Evolutionary conservation across 1,140 invertebrate genomes (phyloP), one percentile per base, ranked within the genome.

Genomic region (Radopholus similis): DNA sequence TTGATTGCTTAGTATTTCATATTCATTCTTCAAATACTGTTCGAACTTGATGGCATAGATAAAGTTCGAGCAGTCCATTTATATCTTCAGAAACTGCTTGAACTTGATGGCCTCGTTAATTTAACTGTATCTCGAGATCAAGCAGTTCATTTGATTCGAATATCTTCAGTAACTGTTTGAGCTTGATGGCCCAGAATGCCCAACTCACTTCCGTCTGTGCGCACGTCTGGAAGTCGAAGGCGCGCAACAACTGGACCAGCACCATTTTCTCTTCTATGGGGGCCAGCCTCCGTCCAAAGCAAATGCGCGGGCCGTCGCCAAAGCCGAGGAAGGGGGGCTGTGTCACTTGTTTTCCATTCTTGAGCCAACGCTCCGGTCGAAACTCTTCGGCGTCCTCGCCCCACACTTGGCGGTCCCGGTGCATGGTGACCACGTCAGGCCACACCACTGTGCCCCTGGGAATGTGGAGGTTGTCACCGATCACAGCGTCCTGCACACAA

Each of bases 221-320:
- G 26, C 26, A 34, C 18, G n/a, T 51, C 15, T 34, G 32, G 4
- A 66, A 44, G 21, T 68, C 28, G 28, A 49, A 73, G 30, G 74
- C 72, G 1, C 51, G 28, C 13, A 76, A 13, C 23, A 73, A 15
- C 9, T 58, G 34, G 5, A 81, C 78, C 2, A 86, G 21, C 1
- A 87, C 87, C 40, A 89, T 68, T 83, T 90, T 90, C 0, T 87
- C 85, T 76, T 89, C 86, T 55, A 90, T 71, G 2, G 87, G 56
- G 1, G 88, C 89, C 55, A 90, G 88, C 40, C 88, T 84, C 80
- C 85, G 84, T 38, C 88, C 89, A 30, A 87, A 78, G 66, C 87
- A 87, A 63, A 82, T 84, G 30, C 86, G 68, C 2, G 86, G 86
- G 4, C 87, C 86, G 28, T 68, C 71, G 9, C 86, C 87, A 74